Conservation (phyloP, 1,140 invertebrate genomes). For the Scaptodrosophila lebanonensis region DNA sequence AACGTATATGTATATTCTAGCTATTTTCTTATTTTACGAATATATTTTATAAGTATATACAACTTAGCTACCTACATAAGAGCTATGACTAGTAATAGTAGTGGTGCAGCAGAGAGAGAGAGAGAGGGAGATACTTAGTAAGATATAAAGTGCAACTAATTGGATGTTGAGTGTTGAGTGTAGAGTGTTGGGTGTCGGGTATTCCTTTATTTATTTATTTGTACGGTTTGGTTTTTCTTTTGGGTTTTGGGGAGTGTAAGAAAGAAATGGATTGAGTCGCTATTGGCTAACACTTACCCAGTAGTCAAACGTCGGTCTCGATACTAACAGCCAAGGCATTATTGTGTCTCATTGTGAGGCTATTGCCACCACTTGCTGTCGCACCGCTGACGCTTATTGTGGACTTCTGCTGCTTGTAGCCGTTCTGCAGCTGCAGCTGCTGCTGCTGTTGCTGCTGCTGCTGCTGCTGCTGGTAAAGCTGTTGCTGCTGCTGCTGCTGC, state of each 20-base stretch:
- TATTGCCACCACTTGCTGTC: conserved; percentile 83
- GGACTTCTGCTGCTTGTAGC: conserved; percentile 47
- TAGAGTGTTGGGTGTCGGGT: too few species aligned
- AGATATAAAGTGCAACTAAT: conserved; percentile 4
- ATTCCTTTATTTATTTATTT: background rate
- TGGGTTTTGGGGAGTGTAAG: conserved; percentile 1
- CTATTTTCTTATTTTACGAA: too few species aligned
- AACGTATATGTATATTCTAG: too few species aligned
- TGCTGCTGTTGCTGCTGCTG: conserved; percentile 39
- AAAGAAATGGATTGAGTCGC: conserved; percentile 8
- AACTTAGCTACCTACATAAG: too few species aligned
- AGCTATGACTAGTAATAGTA: too few species aligned
- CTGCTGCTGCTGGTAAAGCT: conserved; percentile 18
- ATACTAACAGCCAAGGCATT: conserved; percentile 87
- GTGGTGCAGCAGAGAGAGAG: conserved; percentile 12
- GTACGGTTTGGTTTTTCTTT: background rate
- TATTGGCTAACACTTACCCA: conserved; percentile 81
- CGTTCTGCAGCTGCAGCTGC: conserved; percentile 35
- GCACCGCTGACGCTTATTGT: conserved; percentile 60
- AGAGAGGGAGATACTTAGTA: conserved; percentile 1
- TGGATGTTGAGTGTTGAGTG: background rate
- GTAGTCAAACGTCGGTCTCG: conserved; percentile 98
- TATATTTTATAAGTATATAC: background rate
- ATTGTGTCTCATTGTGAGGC: conserved; percentile 91
- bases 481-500: conserved; percentile 26